Percentiles rank a stretch among this genome's conserved stretches.
Evolutionary conservation across 2,888 invertebrate genomes (phyloP).

Genomic region (Eupithecia vulgata): DNA sequence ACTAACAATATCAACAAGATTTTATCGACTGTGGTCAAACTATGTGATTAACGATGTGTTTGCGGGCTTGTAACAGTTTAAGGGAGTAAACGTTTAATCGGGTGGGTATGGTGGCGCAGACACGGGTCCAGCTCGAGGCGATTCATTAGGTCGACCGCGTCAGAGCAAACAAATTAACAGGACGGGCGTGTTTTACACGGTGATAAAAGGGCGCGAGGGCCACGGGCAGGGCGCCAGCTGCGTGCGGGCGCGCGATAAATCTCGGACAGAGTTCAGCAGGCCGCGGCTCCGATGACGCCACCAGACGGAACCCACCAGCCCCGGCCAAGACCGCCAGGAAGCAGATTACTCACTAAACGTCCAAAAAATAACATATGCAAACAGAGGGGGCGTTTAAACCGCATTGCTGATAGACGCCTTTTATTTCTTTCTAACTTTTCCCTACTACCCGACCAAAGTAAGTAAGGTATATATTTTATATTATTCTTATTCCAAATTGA

Average conservation of each 20-base stretch:
- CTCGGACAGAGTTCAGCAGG: slow-evolving; percentile 54
- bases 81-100: slow-evolving; percentile 78
- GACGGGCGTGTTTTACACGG: slow-evolving; percentile 78
- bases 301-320: slow-evolving; percentile 29
- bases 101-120: slow-evolving; percentile 60
- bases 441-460: too few relatives aligned
- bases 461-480: neutral
- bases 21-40: slow-evolving; percentile 55
- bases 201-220: slow-evolving; percentile 80
- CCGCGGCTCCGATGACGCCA: slow-evolving; percentile 17
- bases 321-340: slow-evolving; percentile 27
- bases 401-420: slow-evolving; percentile 27
- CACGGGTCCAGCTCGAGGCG: slow-evolving; percentile 77
- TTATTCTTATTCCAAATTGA: neutral
- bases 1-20: slow-evolving; percentile 48
- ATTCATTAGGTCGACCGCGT: slow-evolving; percentile 82
- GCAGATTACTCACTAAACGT: slow-evolving; percentile 32
- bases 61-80: slow-evolving; percentile 71
- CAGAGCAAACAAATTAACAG: slow-evolving; percentile 83
- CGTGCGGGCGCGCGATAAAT: slow-evolving; percentile 75
- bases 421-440: slow-evolving; percentile 12
- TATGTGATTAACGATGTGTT: slow-evolving; percentile 78
- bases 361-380: slow-evolving; percentile 31
- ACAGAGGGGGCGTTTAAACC: slow-evolving; percentile 29
- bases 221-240: slow-evolving; percentile 70